Conservation (phyloP, 2,113 vertebrate genomes). For the Sceloporus tristichus region DNA sequence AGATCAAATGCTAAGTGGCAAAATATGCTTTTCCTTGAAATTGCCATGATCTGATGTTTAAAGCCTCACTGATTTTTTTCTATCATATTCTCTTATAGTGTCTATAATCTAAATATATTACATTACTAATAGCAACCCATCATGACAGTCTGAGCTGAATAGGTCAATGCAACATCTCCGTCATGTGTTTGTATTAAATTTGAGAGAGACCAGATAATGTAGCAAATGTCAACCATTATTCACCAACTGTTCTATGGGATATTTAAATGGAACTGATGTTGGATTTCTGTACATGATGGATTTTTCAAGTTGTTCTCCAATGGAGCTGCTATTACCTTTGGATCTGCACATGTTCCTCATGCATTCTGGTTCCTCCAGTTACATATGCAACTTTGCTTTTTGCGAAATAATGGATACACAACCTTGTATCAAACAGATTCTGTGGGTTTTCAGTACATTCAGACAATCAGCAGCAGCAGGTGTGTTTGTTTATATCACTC, state of each 20-base stretch:
- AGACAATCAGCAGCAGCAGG: not conserved
- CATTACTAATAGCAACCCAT: not conserved
- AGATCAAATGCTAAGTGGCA: conserved; percentile 27
- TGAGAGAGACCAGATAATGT: not conserved
- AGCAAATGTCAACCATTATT: not conserved
- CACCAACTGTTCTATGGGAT: not conserved
- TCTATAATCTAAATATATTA: not conserved
- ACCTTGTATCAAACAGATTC: not conserved
- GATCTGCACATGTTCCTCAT: not conserved
- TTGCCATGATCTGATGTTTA: conserved; percentile 7
- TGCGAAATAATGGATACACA: not conserved
- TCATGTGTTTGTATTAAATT: no score
- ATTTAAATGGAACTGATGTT: not conserved
- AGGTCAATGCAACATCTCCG: no score
- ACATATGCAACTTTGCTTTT: not conserved
- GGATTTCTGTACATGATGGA: no score
- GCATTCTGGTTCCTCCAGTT: not conserved
- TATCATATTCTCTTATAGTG: not conserved
- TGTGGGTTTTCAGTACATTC: not conserved
- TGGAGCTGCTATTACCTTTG: no score
- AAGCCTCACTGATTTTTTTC: not conserved
- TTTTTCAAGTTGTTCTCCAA: not conserved
- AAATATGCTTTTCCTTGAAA: conserved; percentile 9
- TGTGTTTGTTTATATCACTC: not conserved
- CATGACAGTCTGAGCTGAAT: no score